Base-by-base conservation (phyloP, 2,113 vertebrate species). In the Gobio gobio region DNA sequence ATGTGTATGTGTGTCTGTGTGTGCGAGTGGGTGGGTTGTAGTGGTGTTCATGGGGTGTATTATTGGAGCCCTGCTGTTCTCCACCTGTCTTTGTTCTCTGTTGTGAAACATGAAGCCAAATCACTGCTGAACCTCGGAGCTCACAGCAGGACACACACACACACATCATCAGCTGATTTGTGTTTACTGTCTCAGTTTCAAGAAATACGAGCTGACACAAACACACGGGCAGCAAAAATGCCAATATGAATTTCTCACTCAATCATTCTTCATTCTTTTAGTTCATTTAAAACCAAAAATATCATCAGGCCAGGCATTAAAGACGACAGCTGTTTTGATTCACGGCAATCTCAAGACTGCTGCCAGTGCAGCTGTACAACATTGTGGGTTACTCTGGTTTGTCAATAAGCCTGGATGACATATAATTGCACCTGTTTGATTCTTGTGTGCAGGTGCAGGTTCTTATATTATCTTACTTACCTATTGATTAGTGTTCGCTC, bases 51-150 rank as follows among this genome's bases (percentile, higher is more conserved):
- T 54, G 66, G 81, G 33, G 64, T 83, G 64, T 72, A 72, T 83
- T 83, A 83, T 59, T 80, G 78, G 76, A 54, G 78, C 73, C 83
- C 87, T 85, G 83, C 79, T 78, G 87, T 56, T 83, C 79, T 85
- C 87, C 87, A 88, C 85, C 83, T 88, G 87, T 61, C 83, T 83
- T 79, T 85, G 78, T 58, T 73, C 83, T 84, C 79, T 84, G 26
- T 84, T 80, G 82, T 84, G 47, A 81, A 73, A 82, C 73, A 88
- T 78, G 61, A 87, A 88, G 84, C 81, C 81, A 83, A 83, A 83
- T 83, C 64, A 83, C 80, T 78, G 45, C 73, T 85, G 87, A 85
- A 87, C 58, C 43, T 74, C 43, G 16, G 63, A 54, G 86, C 51
- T 74, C 58, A 64, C 78, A 81, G 83, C 83, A 64, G 47, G 70